These are phyloP conservation scores for Orthosia cruda DNA, from an alignment of 2,888 invertebrate species.

Conservation along the genomic window DNA sequence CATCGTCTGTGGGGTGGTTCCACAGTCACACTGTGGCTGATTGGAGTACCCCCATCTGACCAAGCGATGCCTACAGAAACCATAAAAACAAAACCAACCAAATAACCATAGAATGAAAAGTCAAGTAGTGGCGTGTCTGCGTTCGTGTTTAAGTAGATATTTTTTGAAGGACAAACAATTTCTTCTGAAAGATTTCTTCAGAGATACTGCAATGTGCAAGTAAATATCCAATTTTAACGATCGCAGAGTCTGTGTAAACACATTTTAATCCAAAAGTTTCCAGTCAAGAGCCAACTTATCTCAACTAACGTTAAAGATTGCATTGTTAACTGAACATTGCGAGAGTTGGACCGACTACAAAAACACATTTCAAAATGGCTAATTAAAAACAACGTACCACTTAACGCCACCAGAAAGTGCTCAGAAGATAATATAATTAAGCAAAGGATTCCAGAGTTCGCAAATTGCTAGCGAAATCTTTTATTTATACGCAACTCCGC, in stretches of 20 bases:
- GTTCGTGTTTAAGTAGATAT: too few relatives aligned
- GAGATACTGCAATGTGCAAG: not conserved
- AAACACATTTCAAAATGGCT: conserved; percentile 68
- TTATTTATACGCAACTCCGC: conserved; percentile 82
- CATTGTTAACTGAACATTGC: conserved; percentile 50
- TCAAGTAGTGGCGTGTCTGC: too few relatives aligned
- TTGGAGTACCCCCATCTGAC: too few relatives aligned
- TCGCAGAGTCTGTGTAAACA: conserved; percentile 10
- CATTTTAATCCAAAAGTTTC: conserved; percentile 30
- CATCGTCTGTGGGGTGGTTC: too few relatives aligned
- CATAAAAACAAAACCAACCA: too few relatives aligned
- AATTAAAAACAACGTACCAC: conserved; percentile 80
- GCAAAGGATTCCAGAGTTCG: conserved; percentile 82
- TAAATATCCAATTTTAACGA: not conserved
- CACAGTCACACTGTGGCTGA: too few relatives aligned
- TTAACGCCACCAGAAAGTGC: conserved; percentile 74
- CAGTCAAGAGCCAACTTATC: conserved; percentile 14
- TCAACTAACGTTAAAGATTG: conserved; percentile 33
- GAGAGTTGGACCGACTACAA: conserved; percentile 38
- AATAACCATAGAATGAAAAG: too few relatives aligned
- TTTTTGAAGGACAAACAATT: not conserved
- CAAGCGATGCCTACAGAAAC: too few relatives aligned
- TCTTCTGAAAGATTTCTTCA: not conserved
- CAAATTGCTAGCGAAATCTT: conserved; percentile 81
- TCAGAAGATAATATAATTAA: conserved; percentile 82